Base-by-base conservation (phyloP, 2,113 vertebrate genomes). In the Cyprinus carpio region DNA sequence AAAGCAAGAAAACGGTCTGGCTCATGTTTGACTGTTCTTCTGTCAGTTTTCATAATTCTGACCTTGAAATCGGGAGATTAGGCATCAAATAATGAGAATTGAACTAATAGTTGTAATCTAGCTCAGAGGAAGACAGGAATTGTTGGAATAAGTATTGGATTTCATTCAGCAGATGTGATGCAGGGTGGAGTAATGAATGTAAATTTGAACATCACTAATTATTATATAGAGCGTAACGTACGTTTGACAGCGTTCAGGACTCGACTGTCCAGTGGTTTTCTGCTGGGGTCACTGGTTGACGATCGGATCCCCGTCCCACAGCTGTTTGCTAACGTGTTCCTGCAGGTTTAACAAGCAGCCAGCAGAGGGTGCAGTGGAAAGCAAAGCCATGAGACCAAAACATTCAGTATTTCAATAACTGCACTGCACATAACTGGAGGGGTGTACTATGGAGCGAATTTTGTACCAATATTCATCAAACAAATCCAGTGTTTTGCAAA, bases 271-370 rank as follows among this genome's bases (percentile, higher is more conserved):
- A 99, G 93, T 1, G 98, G 98, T 89, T 99, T 99, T 91, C 98
- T 92, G 93, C 97, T 99, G 4, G 98, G 98, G 90, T 99, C 98
- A 7, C 97, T 99, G 0, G 98, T 99, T 46, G 98, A 99, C 0
- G 98, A 99, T 3, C 98, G 96, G 88, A 99, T 99, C 69, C 98
- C 98, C 1, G 98, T 99, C 87, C 98, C 98, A 0, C 98, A 99
- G 93, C 98, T 99, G 92, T 99, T 99, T 90, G 98, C 98, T 87
- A 99, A 93, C 0, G 98, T 99, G 94, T 99, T 99, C 94, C 98
- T 99, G 94, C 60, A 84, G 81, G 77, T 69, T 83, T 6, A 87
- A 81, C 89, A 78, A 90, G 37, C 81, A 34, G 71, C 90, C 93
- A 93, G 93, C 92, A 94, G 92, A 89, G 90, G 93, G 92, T 91